phyloP scores from a whole-genome alignment of 2,113 vertebrate genomes.

The Erythrocercus mccallii region DNA sequence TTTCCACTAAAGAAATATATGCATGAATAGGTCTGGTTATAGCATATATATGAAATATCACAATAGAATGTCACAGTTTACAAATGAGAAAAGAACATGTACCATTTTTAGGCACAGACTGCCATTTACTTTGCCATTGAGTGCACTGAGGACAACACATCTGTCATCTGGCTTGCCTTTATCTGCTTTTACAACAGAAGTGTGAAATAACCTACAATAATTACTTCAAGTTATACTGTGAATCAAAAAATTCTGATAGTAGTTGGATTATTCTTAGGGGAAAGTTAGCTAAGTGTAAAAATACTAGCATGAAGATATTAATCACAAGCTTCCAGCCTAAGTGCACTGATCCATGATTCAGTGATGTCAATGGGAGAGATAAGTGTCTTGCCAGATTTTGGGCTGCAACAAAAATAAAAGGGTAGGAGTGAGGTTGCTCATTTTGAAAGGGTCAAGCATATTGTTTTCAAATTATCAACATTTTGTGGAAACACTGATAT shows the following conservation, averaged over 20 bases:
- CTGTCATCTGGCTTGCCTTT: neutral
- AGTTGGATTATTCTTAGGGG: neutral
- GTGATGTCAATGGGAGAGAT: conserved; percentile 6
- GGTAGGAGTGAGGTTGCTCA: neutral
- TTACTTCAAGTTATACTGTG: neutral
- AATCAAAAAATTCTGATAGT: neutral
- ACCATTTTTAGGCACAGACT: neutral
- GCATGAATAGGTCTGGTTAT: neutral
- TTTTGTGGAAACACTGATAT: neutral
- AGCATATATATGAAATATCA: neutral
- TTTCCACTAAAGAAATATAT: neutral
- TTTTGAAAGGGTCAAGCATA: conserved; percentile 16
- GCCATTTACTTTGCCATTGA: neutral
- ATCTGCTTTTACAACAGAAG: neutral
- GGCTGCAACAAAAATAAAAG: conserved; percentile 39
- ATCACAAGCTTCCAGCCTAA: neutral
- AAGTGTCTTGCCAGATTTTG: conserved; percentile 4
- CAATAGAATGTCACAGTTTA: neutral
- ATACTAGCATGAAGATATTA: neutral
- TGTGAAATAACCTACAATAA: neutral
- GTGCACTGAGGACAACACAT: neutral
- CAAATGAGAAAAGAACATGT: neutral
- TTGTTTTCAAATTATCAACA: conserved; percentile 17
- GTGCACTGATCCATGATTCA: neutral
- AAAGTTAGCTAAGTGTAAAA: neutral